A percentile compares a stretch with the other conserved stretches of the same genome.
Conservation (phyloP, 2,113 vertebrate genomes). For the Fulmarus glacialis region DNA sequence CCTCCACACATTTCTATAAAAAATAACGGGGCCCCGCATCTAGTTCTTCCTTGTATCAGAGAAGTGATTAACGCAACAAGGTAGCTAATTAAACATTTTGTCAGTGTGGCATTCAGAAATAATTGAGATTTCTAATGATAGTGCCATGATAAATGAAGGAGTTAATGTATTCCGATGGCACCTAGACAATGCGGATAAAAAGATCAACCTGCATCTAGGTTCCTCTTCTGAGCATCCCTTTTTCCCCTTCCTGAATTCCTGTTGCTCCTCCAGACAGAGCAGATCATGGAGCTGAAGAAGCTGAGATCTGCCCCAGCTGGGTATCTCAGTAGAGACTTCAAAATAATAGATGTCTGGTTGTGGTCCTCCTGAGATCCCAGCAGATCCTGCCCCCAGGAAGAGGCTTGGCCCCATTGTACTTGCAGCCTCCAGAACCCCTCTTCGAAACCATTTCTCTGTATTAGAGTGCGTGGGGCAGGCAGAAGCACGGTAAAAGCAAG, state of each 20-base stretch:
- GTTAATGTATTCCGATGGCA: slow-evolving; percentile 52
- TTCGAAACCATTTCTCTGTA: not conserved
- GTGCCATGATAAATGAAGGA: slow-evolving; percentile 58
- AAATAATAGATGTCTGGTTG: not conserved
- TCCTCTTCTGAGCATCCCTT: not conserved
- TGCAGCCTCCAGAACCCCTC: not conserved
- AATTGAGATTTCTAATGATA: slow-evolving; percentile 69
- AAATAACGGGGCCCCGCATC: not conserved
- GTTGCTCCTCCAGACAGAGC: not conserved
- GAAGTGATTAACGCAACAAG: slow-evolving; percentile 46
- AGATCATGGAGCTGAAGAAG: not conserved
- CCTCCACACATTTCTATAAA: not conserved
- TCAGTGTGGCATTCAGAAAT: slow-evolving; percentile 55
- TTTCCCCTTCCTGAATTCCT: not conserved
- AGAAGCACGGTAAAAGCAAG: not conserved
- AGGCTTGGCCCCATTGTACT: not conserved
- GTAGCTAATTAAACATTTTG: slow-evolving; percentile 66
- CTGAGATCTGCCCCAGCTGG: not conserved
- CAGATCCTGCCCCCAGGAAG: rapidly evolving
- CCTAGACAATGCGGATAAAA: not conserved
- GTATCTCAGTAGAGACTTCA: not conserved
- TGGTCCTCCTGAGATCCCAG: not conserved
- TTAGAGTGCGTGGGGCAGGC: not conserved
- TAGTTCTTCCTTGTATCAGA: not conserved
- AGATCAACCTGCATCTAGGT: not conserved